Evolutionary conservation across 1,140 invertebrate genomes (phyloP), one percentile per base, ranked within the genome.

Genomic region (Microplitis demolitor): DNA sequence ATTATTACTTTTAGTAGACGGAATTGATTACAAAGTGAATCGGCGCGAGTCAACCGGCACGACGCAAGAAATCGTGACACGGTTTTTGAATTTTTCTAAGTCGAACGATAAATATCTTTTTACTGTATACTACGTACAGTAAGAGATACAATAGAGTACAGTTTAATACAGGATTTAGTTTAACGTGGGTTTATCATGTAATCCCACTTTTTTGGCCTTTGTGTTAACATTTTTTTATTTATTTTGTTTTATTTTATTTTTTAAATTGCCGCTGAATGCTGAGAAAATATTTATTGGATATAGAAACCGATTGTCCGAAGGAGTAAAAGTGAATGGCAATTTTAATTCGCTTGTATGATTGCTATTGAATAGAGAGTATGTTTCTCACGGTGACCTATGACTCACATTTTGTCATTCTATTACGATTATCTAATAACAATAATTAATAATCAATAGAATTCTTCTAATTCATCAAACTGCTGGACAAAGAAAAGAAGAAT

Each of bases 51-150:
- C 60, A 62, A 62, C 31, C 35, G 60, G 60, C 60, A 62, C 60
- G 60, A 62, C 60, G 60, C 66, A 67, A 67, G 66, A 67, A 67
- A 67, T 67, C 66, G 66, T 67, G 66, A 67, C 66, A 67, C 66
- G 66, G 50, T 56, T 67, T 67, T 67, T 50, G 66, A 67, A 67
- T 50, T 67, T 67, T 67, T 67, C 66, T 24, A 67, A 67, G 56
- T 58, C 24, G 56, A 31, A 16, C 24, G 56, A n/a, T 54, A 14
- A 58, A 58, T 24, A 35, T 63, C 35, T 63, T 63, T 63, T 34
- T 37, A 45, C 39, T 45, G 39, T 45, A 45, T 11, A 45, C 39
- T 45, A 2, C 2, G 24, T 24, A 24, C 24, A 24, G 24, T 24
- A 24, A 0, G 39, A 45, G 6, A 45, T 3, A 45, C 39, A 45